Conservation (phyloP, 2,113 vertebrate genomes). For the Leucopternis melanops region DNA sequence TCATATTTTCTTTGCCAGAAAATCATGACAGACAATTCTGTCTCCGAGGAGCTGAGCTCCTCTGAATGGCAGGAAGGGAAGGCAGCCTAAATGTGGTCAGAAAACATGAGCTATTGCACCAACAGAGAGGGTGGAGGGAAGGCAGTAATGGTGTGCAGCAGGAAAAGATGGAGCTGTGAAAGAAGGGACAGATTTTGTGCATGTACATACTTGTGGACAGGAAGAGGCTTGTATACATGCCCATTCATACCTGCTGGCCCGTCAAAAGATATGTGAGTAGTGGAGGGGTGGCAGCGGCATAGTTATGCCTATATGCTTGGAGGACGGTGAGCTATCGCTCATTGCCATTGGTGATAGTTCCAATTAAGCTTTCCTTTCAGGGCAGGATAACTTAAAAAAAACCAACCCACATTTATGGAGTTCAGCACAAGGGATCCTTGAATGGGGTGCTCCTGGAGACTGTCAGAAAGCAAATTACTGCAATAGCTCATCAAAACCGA, state of each 20-base stretch:
- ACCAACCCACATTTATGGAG: fast-evolving
- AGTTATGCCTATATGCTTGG: neutral
- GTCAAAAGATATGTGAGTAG: neutral
- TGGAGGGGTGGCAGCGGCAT: neutral
- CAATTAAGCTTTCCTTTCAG: neutral
- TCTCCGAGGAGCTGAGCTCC: neutral
- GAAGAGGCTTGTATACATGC: neutral
- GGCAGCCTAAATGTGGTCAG: neutral
- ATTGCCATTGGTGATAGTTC: neutral
- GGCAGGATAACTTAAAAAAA: neutral
- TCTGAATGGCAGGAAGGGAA: neutral
- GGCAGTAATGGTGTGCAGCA: neutral
- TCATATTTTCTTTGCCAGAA: neutral
- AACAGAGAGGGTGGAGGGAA: neutral
- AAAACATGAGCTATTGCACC: neutral
- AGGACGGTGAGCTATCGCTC: neutral
- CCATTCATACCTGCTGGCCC: neutral
- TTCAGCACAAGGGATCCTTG: neutral
- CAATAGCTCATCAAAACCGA: neutral
- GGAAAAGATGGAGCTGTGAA: neutral
- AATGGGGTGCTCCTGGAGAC: neutral
- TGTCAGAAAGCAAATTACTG: neutral
- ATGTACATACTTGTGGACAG: neutral
- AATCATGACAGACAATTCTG: neutral
- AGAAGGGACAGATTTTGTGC: neutral